These are phyloP conservation scores for Cotesia glomerata DNA, from an alignment of 1,140 invertebrate species.

Conservation along the genomic window DNA sequence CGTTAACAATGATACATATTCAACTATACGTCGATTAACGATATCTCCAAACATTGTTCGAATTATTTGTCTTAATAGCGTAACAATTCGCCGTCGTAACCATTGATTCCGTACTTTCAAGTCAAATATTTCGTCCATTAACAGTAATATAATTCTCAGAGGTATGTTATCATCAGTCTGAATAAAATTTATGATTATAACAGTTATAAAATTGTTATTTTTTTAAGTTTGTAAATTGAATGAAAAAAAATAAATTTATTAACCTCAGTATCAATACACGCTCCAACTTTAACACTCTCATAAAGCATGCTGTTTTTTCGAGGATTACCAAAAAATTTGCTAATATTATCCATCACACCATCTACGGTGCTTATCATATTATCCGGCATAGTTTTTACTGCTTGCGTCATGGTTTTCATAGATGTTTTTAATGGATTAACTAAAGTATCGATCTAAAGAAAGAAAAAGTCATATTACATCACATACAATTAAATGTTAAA, in stretches of 20 bases:
- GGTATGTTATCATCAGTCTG: conserved; percentile 85
- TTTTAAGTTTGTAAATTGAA: background rate
- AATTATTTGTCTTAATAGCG: conserved; percentile 79
- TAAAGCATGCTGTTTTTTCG: conserved; percentile 58
- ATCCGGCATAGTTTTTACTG: conserved; percentile 82
- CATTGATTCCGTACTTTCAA: conserved; percentile 86
- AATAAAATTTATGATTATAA: conserved; percentile 37
- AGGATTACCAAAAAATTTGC: conserved; percentile 65
- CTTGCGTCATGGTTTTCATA: conserved; percentile 76
- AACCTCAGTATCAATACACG: conserved; percentile 70
- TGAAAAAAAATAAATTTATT: conserved; percentile 17
- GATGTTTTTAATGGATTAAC: conserved; percentile 84
- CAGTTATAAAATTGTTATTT: background rate
- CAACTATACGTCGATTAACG: conserved; percentile 88
- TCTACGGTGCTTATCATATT: conserved; percentile 82
- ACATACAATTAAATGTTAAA: background rate
- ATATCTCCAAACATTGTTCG: conserved; percentile 85
- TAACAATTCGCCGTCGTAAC: conserved; percentile 82
- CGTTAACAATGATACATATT: conserved; percentile 88
- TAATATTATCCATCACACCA: conserved; percentile 79
- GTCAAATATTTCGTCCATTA: conserved; percentile 94
- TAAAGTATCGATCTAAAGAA: conserved; percentile 72
- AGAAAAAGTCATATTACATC: conserved; percentile 25
- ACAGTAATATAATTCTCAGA: conserved; percentile 80
- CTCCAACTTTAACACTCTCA: conserved; percentile 68